Evolutionary conservation across 2,797 vertebrate genomes (phyloP).

Genomic region (Paramormyrops hopkinsi): DNA sequence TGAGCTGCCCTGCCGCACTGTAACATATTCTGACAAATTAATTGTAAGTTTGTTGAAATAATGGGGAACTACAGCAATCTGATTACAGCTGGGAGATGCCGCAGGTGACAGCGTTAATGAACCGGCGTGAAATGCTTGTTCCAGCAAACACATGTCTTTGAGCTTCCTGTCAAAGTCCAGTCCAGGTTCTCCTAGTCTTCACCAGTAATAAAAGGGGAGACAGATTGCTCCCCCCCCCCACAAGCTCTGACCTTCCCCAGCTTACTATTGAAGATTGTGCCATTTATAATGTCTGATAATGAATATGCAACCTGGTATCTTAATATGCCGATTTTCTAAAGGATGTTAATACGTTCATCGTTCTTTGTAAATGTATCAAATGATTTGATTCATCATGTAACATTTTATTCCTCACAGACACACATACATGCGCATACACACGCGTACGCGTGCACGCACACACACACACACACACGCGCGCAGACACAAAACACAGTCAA

Average conservation of each 20-base stretch:
- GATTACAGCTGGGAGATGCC: neutral
- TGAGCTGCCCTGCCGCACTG: neutral
- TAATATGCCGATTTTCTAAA: neutral
- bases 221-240: neutral
- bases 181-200: neutral
- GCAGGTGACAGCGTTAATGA: neutral
- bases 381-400: neutral
- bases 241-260: neutral
- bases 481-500: neutral
- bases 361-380: neutral
- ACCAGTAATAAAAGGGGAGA: neutral
- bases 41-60: neutral
- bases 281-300: neutral
- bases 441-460: neutral
- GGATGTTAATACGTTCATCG: neutral
- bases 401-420: neutral
- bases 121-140: neutral
- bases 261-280: neutral
- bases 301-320: neutral
- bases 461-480: neutral
- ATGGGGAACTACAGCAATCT: neutral
- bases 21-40: neutral
- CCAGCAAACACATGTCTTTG: neutral
- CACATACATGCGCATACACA: neutral
- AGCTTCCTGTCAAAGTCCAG: neutral